These are phyloP conservation scores for Phenacoccus solenopsis DNA, from an alignment of 1,140 invertebrate genomes.

Conservation along the genomic window DNA sequence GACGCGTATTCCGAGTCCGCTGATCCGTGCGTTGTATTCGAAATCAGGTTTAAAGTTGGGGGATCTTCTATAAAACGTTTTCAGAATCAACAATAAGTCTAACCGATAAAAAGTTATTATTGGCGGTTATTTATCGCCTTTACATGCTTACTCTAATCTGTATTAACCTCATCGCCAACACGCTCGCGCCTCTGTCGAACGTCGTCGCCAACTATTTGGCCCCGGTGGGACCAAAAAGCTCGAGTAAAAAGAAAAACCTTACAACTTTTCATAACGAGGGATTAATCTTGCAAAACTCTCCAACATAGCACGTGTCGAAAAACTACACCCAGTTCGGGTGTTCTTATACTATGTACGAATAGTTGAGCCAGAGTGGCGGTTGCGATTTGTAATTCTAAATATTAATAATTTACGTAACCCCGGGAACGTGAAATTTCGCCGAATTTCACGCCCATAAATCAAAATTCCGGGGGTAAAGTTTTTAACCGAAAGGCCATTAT, in stretches of 20 bases:
- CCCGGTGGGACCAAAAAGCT: background rate
- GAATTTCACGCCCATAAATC: background rate
- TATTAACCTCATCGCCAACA: background rate
- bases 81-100: slow-evolving; percentile 8
- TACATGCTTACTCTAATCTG: slow-evolving; percentile 8
- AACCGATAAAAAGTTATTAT: slow-evolving; percentile 9
- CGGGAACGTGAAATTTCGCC: too few relatives aligned
- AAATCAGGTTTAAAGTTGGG: slow-evolving; percentile 9
- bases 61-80: slow-evolving; percentile 11
- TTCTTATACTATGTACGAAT: too few relatives aligned
- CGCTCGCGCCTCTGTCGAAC: background rate
- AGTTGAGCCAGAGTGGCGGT: background rate
- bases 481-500: background rate
- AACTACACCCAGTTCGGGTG: too few relatives aligned
- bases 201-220: background rate
- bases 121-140: slow-evolving; percentile 13
- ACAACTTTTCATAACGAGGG: slow-evolving; percentile 3
- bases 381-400: background rate
- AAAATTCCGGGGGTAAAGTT: background rate
- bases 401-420: background rate
- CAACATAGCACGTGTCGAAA: background rate
- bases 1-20: background rate
- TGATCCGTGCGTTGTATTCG: slow-evolving; percentile 12
- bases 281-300: background rate
- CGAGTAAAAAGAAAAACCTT: background rate